These are phyloP conservation scores for Mustela lutreola DNA, from an alignment of 2,113 vertebrate species.

Conservation along the genomic window DNA sequence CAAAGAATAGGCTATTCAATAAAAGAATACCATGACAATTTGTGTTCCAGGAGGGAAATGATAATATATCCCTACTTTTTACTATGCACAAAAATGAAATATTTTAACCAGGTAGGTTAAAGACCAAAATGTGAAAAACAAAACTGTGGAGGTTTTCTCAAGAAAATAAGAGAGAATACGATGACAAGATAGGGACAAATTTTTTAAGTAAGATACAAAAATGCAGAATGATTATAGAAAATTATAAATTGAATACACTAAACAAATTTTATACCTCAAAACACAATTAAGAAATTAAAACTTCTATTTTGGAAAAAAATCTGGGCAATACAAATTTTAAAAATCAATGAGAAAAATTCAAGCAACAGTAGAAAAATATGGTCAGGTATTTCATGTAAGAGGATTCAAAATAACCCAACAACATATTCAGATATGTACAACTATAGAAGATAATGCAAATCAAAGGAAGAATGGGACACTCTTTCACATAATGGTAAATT, in stretches of 20 bases:
- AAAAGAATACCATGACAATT: background rate
- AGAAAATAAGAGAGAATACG: constrained; percentile 28
- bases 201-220: background rate
- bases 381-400: background rate
- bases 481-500: background rate
- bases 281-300: background rate
- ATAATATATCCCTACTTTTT: constrained; percentile 35
- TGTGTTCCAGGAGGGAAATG: background rate
- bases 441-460: background rate
- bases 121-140: constrained; percentile 47
- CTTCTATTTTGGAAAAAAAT: background rate
- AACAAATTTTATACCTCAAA: constrained; percentile 25
- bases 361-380: background rate
- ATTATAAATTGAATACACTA: constrained; percentile 2
- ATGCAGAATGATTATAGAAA: constrained; percentile 7
- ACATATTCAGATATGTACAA: background rate
- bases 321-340: background rate
- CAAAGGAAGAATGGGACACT: background rate
- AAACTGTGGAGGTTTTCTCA: background rate
- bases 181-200: background rate
- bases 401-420: background rate
- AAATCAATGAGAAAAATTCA: background rate
- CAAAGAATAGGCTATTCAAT: background rate
- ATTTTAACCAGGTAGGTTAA: constrained; percentile 59
- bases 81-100: constrained; percentile 11